These are phyloP conservation scores for Lasioglossum albipes DNA, from an alignment of 1,140 invertebrate genomes.

Conservation along the genomic window DNA sequence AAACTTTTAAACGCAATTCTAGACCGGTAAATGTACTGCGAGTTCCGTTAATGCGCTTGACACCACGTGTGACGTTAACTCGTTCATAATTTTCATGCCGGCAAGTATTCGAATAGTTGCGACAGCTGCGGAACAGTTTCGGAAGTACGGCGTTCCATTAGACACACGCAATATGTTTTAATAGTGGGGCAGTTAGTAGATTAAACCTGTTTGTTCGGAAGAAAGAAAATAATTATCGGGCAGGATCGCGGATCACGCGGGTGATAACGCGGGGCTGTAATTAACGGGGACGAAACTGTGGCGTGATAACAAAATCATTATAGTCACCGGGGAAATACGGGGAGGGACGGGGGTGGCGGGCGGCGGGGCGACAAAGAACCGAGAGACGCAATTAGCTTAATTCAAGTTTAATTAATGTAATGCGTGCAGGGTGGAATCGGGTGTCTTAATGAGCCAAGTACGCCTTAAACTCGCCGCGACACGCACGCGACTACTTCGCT, in stretches of 20 bases:
- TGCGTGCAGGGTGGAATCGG: constrained; percentile 57
- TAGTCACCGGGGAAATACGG: constrained; percentile 38
- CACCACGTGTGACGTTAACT: no score
- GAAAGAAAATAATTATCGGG: constrained; percentile 21
- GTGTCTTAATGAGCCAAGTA: constrained; percentile 64
- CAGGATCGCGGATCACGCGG: constrained; percentile 6
- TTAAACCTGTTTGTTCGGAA: constrained; percentile 12
- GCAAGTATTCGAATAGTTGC: neutral
- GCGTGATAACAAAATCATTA: constrained; percentile 40
- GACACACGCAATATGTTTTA: no score
- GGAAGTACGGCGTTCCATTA: neutral
- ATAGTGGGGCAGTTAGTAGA: neutral
- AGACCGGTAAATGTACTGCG: no score
- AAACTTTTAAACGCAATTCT: no score
- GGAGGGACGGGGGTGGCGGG: neutral
- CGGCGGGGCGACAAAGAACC: constrained; percentile 10
- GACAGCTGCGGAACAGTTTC: neutral
- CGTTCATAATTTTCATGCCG: neutral
- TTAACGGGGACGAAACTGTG: constrained; percentile 36
- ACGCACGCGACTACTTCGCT: constrained; percentile 51
- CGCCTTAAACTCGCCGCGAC: constrained; percentile 60
- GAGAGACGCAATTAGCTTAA: constrained; percentile 64
- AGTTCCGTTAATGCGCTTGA: no score
- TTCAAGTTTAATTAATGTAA: constrained; percentile 71
- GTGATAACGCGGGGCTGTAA: constrained; percentile 49